Evolutionary conservation across 2,888 invertebrate species (phyloP).

Genomic region (Deilephila elpenor): DNA sequence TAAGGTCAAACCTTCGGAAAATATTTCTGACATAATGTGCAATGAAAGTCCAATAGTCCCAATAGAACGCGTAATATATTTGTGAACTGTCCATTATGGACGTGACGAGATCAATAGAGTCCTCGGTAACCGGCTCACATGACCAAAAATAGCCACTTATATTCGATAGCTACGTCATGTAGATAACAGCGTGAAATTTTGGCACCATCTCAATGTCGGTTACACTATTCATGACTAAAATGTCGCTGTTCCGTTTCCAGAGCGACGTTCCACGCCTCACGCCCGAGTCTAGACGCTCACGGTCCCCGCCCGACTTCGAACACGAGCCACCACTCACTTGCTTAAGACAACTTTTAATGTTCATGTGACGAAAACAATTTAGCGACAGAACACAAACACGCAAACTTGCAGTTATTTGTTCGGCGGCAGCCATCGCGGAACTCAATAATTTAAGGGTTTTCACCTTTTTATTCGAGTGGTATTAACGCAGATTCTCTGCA

Average conservation of each 20-base stretch:
- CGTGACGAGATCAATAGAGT: constrained; percentile 27
- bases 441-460: constrained; percentile 55
- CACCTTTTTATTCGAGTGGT: constrained; percentile 52
- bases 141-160: constrained; percentile 29
- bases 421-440: constrained; percentile 45
- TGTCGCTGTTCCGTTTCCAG: constrained; percentile 28
- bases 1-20: background rate
- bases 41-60: constrained; percentile 4
- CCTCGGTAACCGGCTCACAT: constrained; percentile 28
- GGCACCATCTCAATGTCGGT: constrained; percentile 39
- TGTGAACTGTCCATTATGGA: constrained; percentile 36
- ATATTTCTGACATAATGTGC: background rate
- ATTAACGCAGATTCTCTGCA: constrained; percentile 60
- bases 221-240: constrained; percentile 36
- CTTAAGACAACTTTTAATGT: constrained; percentile 44
- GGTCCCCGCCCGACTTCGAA: background rate
- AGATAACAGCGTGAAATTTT: constrained; percentile 36
- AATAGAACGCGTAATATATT: constrained; percentile 17
- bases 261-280: constrained; percentile 27
- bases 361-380: constrained; percentile 50
- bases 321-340: constrained; percentile 30
- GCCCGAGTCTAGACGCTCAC: background rate
- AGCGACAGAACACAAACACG: constrained; percentile 53
- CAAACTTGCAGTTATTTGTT: constrained; percentile 52
- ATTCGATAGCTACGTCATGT: constrained; percentile 35